Base-by-base conservation (phyloP, 2,888 invertebrate species). In the Ophioninae sp. region DNA sequence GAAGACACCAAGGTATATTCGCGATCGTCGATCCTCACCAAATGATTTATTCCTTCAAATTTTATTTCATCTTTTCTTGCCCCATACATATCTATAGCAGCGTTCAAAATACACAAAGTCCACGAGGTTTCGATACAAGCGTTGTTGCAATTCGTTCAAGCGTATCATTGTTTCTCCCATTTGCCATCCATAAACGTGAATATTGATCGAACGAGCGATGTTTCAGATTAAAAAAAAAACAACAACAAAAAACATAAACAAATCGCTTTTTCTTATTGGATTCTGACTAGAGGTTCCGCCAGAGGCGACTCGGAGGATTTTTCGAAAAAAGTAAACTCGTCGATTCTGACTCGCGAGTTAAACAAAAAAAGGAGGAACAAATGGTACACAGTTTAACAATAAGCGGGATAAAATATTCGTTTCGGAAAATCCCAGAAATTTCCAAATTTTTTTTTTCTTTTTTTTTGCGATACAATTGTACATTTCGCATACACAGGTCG, bases 241-340 rank as follows among this genome's bases (percentile, higher is more conserved):
- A 79, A 81, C 77, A 67, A 77, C 83, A 80, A 83, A 75, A 72
- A 71, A 20, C 61, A 75, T 79, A 22, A 44, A 22, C 59, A 20
- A 64, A 77, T 76, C 51, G 75, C 72, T 58, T 78, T 68, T 64
- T n/a, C 30, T 22, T 58, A 22, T 71, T 22, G 17, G 56, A 30
- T 6, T 64, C 37, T 83, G 83, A 83, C 83, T 83, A 83, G 83
- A 83, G 78, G 68, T 83, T 76, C 69, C 69, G 63, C 44, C 77
- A 41, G 59, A 44, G 30, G 20, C 23, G 17, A 56, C 20, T 59
- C 37, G 30, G 58, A 51, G 17, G 68, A 44, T 61, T 61, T 72
- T 39, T 61, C 44, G 81, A 73, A 56, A 73, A 73, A 82, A 82
- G 73, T 78, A 78, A 77, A 78, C 73, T 78, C 44, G 69, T 69